Conservation (phyloP, 2,888 invertebrate species). For the Plusia festucae region DNA sequence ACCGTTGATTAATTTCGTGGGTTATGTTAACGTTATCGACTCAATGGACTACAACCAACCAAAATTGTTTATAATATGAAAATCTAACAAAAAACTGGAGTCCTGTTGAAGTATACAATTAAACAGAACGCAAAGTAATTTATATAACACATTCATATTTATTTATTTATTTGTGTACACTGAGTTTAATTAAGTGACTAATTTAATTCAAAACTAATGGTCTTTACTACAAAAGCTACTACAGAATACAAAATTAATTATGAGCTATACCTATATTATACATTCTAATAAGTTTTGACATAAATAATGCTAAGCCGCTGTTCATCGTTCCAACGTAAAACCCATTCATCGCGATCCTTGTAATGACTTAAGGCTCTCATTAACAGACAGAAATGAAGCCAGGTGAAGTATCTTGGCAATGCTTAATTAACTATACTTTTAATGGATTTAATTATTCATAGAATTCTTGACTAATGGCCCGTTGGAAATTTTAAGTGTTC, state of each 20-base stretch:
- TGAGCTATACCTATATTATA: neutral
- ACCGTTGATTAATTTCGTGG: no score
- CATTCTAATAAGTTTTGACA: slow-evolving; percentile 8
- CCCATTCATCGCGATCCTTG: slow-evolving; percentile 29
- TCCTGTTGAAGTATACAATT: neutral
- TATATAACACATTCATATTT: no score
- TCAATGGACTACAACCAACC: no score
- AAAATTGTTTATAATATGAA: no score
- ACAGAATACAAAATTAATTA: neutral
- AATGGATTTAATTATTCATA: slow-evolving; percentile 43
- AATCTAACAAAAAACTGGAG: neutral
- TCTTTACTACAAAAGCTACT: neutral
- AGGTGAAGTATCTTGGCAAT: slow-evolving; percentile 32
- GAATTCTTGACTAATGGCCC: slow-evolving; percentile 45
- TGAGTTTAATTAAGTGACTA: no score
- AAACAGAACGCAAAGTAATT: neutral
- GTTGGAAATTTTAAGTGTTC: slow-evolving; percentile 34
- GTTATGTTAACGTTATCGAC: no score
- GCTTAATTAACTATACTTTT: slow-evolving; percentile 45
- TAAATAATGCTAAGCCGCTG: neutral
- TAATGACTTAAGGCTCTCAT: slow-evolving; percentile 49
- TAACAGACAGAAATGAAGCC: slow-evolving; percentile 37
- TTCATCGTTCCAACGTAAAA: slow-evolving; percentile 10
- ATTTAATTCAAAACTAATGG: no score
- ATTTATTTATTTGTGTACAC: no score